These are phyloP conservation scores for Eurytoma californica DNA, from an alignment of 2,888 invertebrate species.

Conservation along the genomic window DNA sequence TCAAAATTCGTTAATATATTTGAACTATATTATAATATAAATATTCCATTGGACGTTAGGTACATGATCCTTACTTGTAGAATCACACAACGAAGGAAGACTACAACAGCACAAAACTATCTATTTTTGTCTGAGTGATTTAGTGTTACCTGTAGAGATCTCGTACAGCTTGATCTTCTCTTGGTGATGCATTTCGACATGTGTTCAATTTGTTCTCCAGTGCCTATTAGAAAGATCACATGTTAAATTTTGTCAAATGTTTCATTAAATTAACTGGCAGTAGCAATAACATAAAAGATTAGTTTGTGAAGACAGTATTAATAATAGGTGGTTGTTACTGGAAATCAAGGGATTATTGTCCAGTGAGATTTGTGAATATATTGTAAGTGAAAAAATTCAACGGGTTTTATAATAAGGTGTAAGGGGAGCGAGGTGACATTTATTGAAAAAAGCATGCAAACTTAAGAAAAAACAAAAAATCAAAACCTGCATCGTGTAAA, in stretches of 20 bases:
- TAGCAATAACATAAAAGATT: conserved; percentile 29
- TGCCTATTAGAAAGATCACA: conserved; percentile 63
- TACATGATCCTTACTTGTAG: conserved; percentile 52
- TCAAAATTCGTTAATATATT: conserved; percentile 24
- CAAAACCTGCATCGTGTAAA: conserved; percentile 67
- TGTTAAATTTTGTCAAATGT: conserved; percentile 11
- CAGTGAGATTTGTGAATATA: too few species aligned
- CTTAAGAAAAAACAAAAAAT: conserved; percentile 66
- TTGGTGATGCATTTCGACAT: conserved; percentile 71
- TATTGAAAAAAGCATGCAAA: conserved; percentile 46
- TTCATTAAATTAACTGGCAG: conserved; percentile 35
- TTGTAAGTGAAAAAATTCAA: too few species aligned
- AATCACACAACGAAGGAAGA: conserved; percentile 46
- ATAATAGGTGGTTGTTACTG: too few species aligned
- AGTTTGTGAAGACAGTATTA: neutral
- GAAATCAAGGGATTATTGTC: too few species aligned
- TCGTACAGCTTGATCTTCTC: conserved; percentile 73
- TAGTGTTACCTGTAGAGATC: conserved; percentile 74
- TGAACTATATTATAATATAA: conserved; percentile 5
- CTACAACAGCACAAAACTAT: conserved; percentile 48
- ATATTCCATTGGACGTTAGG: conserved; percentile 26
- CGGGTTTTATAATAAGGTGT: too few species aligned
- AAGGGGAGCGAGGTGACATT: too few species aligned
- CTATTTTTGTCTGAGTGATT: conserved; percentile 57
- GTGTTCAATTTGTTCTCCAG: conserved; percentile 73